Evolutionary conservation across 2,113 vertebrate genomes (phyloP).

Genomic region (Stegostoma tigrinum): DNA sequence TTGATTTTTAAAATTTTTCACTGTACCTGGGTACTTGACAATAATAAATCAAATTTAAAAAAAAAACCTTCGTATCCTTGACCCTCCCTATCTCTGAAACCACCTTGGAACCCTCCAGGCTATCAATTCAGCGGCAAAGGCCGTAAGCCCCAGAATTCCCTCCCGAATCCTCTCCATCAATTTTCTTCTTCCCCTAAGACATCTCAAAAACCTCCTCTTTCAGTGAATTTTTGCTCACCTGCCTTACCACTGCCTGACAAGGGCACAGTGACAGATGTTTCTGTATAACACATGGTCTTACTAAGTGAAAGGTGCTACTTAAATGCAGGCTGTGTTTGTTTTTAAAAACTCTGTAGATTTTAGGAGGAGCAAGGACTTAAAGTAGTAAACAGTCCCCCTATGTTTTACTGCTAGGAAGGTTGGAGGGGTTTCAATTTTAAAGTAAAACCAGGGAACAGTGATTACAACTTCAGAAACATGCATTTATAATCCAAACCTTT

Average conservation of each 20-base stretch:
- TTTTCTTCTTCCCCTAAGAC: too few species aligned
- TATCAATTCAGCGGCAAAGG: neutral
- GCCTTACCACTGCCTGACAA: neutral
- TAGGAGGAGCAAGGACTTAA: neutral
- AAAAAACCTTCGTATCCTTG: too few species aligned
- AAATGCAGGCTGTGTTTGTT: neutral
- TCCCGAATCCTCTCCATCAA: neutral
- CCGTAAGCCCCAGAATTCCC: neutral
- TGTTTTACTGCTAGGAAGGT: neutral
- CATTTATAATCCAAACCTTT: neutral
- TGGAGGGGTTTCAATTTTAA: neutral
- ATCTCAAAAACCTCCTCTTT: neutral
- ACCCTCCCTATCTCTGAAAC: neutral
- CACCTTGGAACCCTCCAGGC: too few species aligned
- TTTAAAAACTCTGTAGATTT: neutral
- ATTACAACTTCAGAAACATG: conserved; percentile 29
- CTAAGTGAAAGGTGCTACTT: neutral
- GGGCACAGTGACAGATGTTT: neutral
- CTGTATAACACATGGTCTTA: neutral
- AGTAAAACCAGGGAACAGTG: neutral
- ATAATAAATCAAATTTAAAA: too few species aligned
- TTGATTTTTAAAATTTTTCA: too few species aligned
- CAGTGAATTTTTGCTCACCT: neutral
- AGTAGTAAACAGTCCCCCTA: neutral
- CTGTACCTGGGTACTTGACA: too few species aligned